Conservation (phyloP, 2,888 invertebrate genomes). For the Apotomis capreana region DNA sequence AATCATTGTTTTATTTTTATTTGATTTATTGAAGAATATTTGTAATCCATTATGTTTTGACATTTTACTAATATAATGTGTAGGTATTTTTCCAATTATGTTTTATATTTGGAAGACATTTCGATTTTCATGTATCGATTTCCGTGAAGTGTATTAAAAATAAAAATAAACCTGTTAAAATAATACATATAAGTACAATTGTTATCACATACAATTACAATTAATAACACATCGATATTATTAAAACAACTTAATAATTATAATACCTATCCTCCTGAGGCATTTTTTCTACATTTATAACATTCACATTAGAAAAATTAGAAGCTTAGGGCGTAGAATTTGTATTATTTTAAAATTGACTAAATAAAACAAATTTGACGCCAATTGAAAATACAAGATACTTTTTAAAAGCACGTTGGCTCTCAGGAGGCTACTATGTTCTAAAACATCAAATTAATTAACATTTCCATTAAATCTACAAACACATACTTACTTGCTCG, state of each 20-base stretch:
- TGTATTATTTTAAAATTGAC: background rate
- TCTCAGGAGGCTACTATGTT: conserved; percentile 14
- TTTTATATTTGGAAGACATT: background rate
- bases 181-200: conserved; percentile 9
- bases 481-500: conserved; percentile 32
- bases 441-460: conserved; percentile 27
- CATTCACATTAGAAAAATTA: background rate
- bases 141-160: conserved; percentile 12
- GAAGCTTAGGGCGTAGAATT: background rate
- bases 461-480: conserved; percentile 12
- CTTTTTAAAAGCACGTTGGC: background rate
- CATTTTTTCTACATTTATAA: background rate
- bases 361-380: background rate
- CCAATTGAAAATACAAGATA: background rate
- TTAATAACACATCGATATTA: conserved; percentile 27
- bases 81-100: background rate
- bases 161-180: conserved; percentile 27
- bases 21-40: too few species aligned
- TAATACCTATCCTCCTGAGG: conserved; percentile 8
- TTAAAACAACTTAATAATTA: conserved; percentile 12
- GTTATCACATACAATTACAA: conserved; percentile 29
- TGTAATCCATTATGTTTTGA: too few species aligned
- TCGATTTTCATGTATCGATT: background rate
- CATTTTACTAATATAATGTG: background rate
- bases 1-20: too few species aligned